Evolutionary conservation across 2,888 invertebrate species (phyloP), one percentile per base, ranked within the genome.

Genomic region (Neria commutata): DNA sequence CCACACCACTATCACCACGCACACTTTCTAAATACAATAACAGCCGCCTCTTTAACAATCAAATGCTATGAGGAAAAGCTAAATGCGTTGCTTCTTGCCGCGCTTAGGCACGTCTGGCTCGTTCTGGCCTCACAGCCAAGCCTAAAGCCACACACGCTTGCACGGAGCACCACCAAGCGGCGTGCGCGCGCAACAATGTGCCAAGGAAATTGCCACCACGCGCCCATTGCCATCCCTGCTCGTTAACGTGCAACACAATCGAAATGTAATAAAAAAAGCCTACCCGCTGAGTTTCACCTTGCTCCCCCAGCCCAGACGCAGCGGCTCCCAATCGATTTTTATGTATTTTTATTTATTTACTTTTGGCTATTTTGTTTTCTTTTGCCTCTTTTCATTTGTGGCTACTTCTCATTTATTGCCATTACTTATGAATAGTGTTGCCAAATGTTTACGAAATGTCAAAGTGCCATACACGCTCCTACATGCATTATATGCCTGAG

Each of bases 101-200:
- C 17, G 16, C 16, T 19, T n/a, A 19, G 17, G 40, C 40, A 19
- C 19, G 40, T 40, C 17, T 40, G 17, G 17, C 19, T 40, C 40
- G 16, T 3, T 50, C 8, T 19, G 4, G n/a, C n/a, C n/a, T n/a
- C n/a, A n/a, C n/a, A n/a, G 48, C 16, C 17, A 26, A 40, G 21
- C 56, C 23, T 42, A 29, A 56, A 56, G 26, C 33, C 49, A 56
- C 40, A 49, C 26, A 56, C 21, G 19, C 46, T 46, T 46, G 8
- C 37, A n/a, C n/a, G n/a, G n/a, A 49, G 29, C 24, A 54, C 21
- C 34, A 4, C 19, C 29, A 52, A 52, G 24, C 1, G 14, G 49
- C 6, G 6, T 16, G 29, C 37, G 49, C 6, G 6, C 8, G 29
- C 37, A 26, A 51, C 50, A 51, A 51, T 16, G 5, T 54, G 21